A percentile compares a stretch with the other conserved stretches of the same genome.
Evolutionary conservation across 2,888 invertebrate genomes (phyloP).

Genomic region (Myopa testacea): DNA sequence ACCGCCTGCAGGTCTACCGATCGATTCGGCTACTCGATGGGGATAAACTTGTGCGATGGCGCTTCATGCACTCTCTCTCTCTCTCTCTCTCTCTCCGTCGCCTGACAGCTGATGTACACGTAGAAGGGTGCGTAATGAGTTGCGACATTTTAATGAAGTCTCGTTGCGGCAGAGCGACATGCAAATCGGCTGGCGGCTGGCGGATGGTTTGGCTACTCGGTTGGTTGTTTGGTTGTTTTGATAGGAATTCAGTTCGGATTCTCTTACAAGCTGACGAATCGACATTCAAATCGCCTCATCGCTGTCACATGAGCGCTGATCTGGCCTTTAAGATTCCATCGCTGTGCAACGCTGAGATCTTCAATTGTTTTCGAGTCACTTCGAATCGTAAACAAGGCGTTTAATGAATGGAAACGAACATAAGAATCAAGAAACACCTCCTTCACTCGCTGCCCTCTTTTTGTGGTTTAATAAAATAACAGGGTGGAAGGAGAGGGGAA

Average conservation of each 20-base stretch:
- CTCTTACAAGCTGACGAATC: conserved; percentile 21
- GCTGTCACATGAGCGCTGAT: conserved; percentile 52
- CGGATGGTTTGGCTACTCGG: neutral
- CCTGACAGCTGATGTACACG: conserved; percentile 32
- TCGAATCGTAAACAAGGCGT: conserved; percentile 36
- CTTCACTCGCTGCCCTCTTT: neutral
- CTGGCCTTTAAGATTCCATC: conserved; percentile 56
- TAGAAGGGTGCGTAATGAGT: conserved; percentile 40
- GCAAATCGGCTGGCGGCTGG: conserved; percentile 5
- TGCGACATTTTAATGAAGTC: conserved; percentile 49
- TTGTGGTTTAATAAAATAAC: no score
- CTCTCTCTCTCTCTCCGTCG: neutral
- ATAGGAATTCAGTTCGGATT: neutral
- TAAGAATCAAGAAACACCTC: conserved; percentile 16
- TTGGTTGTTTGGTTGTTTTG: neutral
- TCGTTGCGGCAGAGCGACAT: neutral
- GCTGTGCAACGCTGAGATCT: neutral
- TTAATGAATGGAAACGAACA: conserved; percentile 38
- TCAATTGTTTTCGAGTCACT: conserved; percentile 24
- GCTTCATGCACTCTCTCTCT: conserved; percentile 37
- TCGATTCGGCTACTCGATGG: conserved; percentile 13
- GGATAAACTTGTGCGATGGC: conserved; percentile 49
- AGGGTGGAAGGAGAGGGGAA: neutral
- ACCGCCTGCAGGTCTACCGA: neutral
- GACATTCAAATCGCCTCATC: conserved; percentile 25